Evolutionary conservation across 2,113 vertebrate species (phyloP), one percentile per base, ranked within the genome.

Genomic region (Boleophthalmus pectinirostris): DNA sequence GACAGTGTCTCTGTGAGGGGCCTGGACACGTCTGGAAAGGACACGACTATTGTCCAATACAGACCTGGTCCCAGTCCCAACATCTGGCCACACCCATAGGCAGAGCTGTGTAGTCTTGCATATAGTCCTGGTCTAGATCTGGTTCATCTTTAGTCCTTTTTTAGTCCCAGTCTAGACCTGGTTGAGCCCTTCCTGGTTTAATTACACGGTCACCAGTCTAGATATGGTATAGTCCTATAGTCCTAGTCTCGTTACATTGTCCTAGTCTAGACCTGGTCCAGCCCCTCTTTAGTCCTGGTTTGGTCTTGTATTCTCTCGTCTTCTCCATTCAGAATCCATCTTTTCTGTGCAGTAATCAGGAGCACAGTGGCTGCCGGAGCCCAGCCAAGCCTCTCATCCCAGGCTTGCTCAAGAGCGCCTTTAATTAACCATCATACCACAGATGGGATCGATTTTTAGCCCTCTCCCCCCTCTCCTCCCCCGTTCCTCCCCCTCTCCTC

Each of bases 361-460:
- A 58, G 96, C 92, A 90, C 91, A 88, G 89, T 90, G 92, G 94
- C 96, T 97, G 96, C 96, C 96, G 95, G 96, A 97, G 95, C 95
- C 95, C 95, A 95, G 96, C 97, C 95, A 94, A 96, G 94, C 94
- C 95, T 96, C 97, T 98, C 96, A 96, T 97, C 96, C 95, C 95
- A 93, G 95, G 95, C 94, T 95, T 94, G 91, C 95, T 97, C 95
- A 95, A 98, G 96, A 97, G 96, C 95, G 96, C 96, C 96, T 97
- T 98, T 98, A 98, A 98, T 98, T 98, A 98, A 98, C 97, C 96
- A 97, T 97, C 97, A 97, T 97, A 96, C 95, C 95, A 95, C 97
- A 98, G 97, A 98, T 98, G 97, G 96, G 97, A 98, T 98, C 97
- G 96, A 98, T 98, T 98, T 95, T 90, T 94, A 92, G 72, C 83